Percentiles rank a stretch among this genome's conserved stretches.
phyloP scores from a whole-genome alignment of 2,797 vertebrate species.

The Phalanger gymnotis region DNA sequence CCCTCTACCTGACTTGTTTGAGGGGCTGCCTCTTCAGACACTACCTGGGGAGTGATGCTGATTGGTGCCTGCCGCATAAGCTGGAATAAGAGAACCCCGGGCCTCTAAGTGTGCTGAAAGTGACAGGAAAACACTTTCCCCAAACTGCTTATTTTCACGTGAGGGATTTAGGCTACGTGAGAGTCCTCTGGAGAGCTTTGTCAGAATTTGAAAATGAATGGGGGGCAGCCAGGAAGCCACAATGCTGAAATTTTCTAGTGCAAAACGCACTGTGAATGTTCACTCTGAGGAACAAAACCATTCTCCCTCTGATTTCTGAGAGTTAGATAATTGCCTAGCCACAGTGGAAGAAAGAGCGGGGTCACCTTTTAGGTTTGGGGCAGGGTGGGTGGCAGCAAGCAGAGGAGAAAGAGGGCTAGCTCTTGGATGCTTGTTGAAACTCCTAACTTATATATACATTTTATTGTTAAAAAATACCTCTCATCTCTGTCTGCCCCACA shows the following conservation, averaged over 20 bases:
- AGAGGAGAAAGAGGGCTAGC: not conserved
- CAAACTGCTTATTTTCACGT: conserved; percentile 23
- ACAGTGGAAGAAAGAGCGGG: not conserved
- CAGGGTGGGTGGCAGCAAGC: not conserved
- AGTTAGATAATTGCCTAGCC: not conserved
- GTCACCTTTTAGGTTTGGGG: not conserved
- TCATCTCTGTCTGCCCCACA: too few species aligned
- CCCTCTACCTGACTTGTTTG: not conserved
- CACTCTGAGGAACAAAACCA: not conserved
- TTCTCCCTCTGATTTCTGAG: not conserved
- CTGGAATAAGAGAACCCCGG: not conserved
- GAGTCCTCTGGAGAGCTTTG: not conserved
- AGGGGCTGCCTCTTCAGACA: not conserved
- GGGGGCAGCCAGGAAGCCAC: not conserved
- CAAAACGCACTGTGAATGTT: not conserved
- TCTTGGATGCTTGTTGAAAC: not conserved
- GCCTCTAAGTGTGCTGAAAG: not conserved
- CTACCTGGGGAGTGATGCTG: not conserved
- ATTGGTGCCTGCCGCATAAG: not conserved
- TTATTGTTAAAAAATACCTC: not conserved
- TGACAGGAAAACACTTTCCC: not conserved
- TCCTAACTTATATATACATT: not conserved
- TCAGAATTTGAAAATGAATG: conserved; percentile 24
- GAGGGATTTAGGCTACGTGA: not conserved
- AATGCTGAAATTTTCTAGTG: not conserved